These are phyloP conservation scores for Battus philenor DNA, from an alignment of 1,140 invertebrate species.

Conservation along the genomic window DNA sequence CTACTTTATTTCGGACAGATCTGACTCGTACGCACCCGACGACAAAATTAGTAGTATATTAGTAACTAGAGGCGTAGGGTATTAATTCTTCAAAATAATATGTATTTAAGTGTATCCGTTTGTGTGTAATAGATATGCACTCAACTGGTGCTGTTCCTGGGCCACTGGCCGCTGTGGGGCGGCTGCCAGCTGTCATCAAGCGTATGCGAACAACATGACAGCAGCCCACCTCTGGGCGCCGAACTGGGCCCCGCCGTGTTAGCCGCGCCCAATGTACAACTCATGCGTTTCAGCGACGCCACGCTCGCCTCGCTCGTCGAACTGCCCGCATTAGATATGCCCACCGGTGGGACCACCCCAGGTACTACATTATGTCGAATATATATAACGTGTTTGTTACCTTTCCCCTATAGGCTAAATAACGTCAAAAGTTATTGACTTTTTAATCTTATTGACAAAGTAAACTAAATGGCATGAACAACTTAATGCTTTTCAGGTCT, in stretches of 20 bases:
- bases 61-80: no score
- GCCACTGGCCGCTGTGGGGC: constrained; percentile 90
- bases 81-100: no score
- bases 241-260: constrained; percentile 89
- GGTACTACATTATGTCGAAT: constrained; percentile 67
- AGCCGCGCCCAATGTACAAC: constrained; percentile 90
- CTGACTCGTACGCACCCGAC: no score
- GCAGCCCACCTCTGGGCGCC: constrained; percentile 80
- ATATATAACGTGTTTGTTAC: not conserved
- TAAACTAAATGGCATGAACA: no score
- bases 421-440: no score
- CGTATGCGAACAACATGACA: constrained; percentile 95
- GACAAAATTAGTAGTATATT: no score
- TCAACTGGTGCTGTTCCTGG: constrained; percentile 91
- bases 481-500: constrained; percentile 65
- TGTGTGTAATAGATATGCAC: constrained; percentile 91
- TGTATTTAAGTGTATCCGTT: no score
- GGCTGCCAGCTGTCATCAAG: constrained; percentile 83
- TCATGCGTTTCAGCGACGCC: constrained; percentile 90
- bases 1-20: no score
- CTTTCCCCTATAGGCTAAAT: no score
- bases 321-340: constrained; percentile 89
- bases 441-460: no score
- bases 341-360: constrained; percentile 90
- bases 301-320: constrained; percentile 95